These are phyloP conservation scores for Narcine bancroftii DNA, from an alignment of 2,113 vertebrate genomes.

Conservation along the genomic window DNA sequence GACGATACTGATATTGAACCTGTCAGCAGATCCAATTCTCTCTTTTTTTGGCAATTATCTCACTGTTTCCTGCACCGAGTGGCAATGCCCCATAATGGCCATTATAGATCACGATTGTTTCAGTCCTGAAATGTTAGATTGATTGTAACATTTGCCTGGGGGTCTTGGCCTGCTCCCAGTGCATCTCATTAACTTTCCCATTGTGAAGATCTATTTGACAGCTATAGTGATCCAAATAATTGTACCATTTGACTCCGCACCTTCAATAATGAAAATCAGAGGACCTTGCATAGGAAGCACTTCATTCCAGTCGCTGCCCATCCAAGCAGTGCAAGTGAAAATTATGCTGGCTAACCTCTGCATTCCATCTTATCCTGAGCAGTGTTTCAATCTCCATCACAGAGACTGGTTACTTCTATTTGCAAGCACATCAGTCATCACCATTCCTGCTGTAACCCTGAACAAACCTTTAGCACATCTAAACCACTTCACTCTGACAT, in stretches of 20 bases:
- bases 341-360: neutral
- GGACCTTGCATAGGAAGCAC: neutral
- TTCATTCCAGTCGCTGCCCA: neutral
- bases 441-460: neutral
- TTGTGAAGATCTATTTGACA: conserved; percentile 8
- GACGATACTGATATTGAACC: neutral
- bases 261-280: neutral
- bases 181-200: neutral
- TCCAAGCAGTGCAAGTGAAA: neutral
- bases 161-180: neutral
- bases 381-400: neutral
- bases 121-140: neutral
- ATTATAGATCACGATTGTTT: neutral
- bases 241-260: neutral
- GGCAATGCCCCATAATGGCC: neutral
- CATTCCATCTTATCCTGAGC: neutral
- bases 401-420: neutral
- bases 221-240: neutral
- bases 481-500: neutral
- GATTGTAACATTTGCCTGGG: neutral
- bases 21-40: neutral
- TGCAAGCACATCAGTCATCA: neutral
- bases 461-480: neutral
- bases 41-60: neutral
- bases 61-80: neutral